A percentile compares a stretch with the other conserved stretches of the same genome.
Conservation (phyloP, 2,888 invertebrate species). For the Ditula angustiorana region DNA sequence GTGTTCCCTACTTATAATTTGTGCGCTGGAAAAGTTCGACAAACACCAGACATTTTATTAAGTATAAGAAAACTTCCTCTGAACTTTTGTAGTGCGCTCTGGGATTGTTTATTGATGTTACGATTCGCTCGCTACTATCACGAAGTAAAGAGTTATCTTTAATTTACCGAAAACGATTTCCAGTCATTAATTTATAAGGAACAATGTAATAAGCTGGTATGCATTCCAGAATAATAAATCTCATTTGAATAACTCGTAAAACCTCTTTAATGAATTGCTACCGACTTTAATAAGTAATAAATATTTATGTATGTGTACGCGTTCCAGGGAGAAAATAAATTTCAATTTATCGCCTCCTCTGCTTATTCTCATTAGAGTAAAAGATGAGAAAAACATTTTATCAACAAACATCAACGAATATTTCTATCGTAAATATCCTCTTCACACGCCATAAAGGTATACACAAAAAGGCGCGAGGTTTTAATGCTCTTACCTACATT, state of each 20-base stretch:
- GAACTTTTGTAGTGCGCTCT: conserved; percentile 69
- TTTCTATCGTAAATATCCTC: conserved; percentile 62
- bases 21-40: conserved; percentile 77
- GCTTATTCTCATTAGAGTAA: conserved; percentile 73
- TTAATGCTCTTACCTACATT: conserved; percentile 68
- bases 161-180: conserved; percentile 55
- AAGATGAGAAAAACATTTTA: conserved; percentile 69
- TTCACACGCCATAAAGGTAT: conserved; percentile 58
- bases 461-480: conserved; percentile 64
- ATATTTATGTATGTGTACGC: conserved; percentile 68
- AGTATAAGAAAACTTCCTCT: conserved; percentile 74
- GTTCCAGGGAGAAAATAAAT: conserved; percentile 69
- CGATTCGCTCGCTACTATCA: conserved; percentile 62
- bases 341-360: conserved; percentile 71
- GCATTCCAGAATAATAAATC: conserved; percentile 57
- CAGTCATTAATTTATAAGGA: conserved; percentile 52
- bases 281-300: conserved; percentile 71
- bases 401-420: conserved; percentile 66
- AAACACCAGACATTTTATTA: conserved; percentile 79
- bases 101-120: conserved; percentile 68
- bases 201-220: conserved; percentile 51
- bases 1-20: conserved; percentile 83
- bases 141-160: conserved; percentile 58
- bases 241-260: conserved; percentile 68
- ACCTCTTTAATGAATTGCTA: conserved; percentile 69